phyloP scores from a whole-genome alignment of 37 sponge, comb jelly and placozoan species.

The Axinella damicornis region DNA sequence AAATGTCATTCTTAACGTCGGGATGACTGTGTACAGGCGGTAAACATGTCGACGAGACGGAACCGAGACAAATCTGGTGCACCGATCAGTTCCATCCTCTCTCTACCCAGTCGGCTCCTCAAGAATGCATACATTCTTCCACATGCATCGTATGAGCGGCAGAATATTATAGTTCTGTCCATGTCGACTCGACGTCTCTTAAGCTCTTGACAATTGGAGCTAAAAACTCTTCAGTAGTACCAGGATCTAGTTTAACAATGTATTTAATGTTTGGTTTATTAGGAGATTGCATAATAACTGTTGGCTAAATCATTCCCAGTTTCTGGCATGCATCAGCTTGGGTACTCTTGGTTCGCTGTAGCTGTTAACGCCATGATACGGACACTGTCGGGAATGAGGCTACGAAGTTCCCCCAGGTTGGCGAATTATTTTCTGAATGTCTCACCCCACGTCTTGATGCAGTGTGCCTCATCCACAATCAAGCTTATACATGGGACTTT shows the following conservation, averaged over 20 bases:
- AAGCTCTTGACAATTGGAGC: background rate
- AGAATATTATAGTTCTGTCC: background rate
- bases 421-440: background rate
- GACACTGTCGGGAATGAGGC: background rate
- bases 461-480: conserved; percentile 36
- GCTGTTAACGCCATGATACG: background rate
- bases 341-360: background rate
- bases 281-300: background rate
- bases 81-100: background rate
- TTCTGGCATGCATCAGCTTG: background rate
- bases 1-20: too few species aligned
- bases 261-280: background rate
- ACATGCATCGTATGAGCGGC: background rate
- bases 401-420: background rate
- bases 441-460: conserved; percentile 23
- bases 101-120: background rate
- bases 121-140: background rate
- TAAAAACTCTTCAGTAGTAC: background rate
- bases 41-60: background rate
- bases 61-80: background rate
- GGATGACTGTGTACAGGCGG: background rate
- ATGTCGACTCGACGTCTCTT: background rate
- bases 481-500: background rate
- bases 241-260: background rate
- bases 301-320: background rate